Percentiles rank a stretch among this genome's conserved stretches.
These are phyloP conservation scores for Thermophis baileyi DNA, from an alignment of 2,113 vertebrate species.

Conservation along the genomic window DNA sequence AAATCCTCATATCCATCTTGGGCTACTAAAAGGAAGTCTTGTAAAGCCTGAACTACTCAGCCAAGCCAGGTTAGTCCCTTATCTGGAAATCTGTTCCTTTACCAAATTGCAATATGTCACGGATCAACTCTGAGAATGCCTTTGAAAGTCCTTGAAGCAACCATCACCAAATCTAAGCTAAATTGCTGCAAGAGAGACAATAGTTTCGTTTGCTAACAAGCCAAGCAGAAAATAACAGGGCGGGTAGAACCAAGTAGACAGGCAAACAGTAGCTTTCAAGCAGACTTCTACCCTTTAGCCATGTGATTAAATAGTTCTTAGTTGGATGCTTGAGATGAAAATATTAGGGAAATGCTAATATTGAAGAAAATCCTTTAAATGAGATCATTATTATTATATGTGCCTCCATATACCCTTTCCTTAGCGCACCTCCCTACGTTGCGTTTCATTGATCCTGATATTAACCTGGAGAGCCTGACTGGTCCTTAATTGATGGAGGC, in stretches of 20 bases:
- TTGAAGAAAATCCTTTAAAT: background rate
- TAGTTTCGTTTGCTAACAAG: background rate
- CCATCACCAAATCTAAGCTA: background rate
- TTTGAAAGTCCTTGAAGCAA: background rate
- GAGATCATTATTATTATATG: background rate
- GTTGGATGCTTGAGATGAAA: background rate
- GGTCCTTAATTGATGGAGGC: constrained; percentile 5
- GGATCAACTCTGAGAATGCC: background rate
- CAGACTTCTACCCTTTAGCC: background rate
- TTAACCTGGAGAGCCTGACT: background rate
- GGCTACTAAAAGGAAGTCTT: background rate
- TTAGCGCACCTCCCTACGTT: background rate
- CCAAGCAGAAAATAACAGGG: background rate
- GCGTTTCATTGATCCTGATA: background rate
- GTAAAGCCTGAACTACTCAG: background rate
- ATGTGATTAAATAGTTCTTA: background rate
- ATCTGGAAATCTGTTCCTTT: background rate
- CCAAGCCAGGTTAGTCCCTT: background rate
- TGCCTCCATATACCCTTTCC: background rate
- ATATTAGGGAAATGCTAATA: background rate
- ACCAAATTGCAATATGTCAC: background rate
- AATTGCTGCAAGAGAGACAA: background rate
- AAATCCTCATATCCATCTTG: background rate
- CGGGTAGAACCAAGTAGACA: background rate
- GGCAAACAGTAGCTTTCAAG: background rate